Evolutionary conservation across 2,797 vertebrate genomes (phyloP).

Genomic region (Anomalospiza imberbis): DNA sequence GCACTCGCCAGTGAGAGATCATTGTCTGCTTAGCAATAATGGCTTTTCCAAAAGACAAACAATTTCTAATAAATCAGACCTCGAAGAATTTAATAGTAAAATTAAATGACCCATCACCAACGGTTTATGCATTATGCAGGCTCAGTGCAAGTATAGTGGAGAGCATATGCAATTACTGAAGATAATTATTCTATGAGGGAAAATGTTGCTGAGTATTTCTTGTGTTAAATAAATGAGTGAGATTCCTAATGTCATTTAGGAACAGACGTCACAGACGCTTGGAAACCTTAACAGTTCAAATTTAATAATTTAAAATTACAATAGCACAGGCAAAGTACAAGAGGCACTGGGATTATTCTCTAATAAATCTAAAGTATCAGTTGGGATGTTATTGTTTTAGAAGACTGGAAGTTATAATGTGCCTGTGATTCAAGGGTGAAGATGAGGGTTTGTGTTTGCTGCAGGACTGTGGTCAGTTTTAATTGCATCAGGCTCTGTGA

Average conservation of each 20-base stretch:
- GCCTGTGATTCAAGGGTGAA: not conserved
- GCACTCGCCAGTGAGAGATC: constrained; percentile 14
- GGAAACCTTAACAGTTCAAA: constrained; percentile 8
- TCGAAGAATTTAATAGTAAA: constrained; percentile 59
- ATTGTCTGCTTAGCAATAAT: constrained; percentile 54
- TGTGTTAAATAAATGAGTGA: constrained; percentile 37
- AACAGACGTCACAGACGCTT: not conserved
- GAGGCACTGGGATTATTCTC: not conserved
- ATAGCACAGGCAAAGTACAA: not conserved
- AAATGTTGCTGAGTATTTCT: constrained; percentile 42
- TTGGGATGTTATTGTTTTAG: not conserved
- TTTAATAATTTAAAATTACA: constrained; percentile 19
- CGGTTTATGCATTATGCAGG: constrained; percentile 48
- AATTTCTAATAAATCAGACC: constrained; percentile 62
- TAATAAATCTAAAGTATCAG: not conserved
- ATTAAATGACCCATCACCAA: constrained; percentile 57
- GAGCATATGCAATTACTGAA: constrained; percentile 60
- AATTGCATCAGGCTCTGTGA: not conserved
- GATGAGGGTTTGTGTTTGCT: not conserved
- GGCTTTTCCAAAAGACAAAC: constrained; percentile 60
- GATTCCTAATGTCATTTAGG: not conserved
- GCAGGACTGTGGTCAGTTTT: not conserved
- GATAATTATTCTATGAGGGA: constrained; percentile 45
- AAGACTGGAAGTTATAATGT: not conserved
- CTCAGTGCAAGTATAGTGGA: not conserved